phyloP scores from a whole-genome alignment of 2,797 vertebrate species.

The Cyclopterus lumpus region DNA sequence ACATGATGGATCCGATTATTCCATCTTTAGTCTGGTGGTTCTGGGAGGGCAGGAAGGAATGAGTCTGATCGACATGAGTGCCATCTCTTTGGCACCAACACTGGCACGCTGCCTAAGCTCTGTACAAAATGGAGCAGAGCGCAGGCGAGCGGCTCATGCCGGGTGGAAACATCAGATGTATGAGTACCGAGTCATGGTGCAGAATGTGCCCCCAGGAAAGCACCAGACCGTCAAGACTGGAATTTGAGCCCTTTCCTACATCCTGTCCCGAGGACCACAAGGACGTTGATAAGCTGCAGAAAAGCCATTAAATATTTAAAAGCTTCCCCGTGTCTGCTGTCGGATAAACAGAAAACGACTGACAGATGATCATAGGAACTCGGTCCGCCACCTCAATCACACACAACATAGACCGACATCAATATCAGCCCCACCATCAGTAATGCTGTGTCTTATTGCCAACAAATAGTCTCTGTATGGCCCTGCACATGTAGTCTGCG shows the following conservation, averaged over 20 bases:
- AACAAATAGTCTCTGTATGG: constrained; percentile 77
- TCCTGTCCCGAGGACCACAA: constrained; percentile 61
- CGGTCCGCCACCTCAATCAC: constrained; percentile 20
- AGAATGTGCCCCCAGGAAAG: constrained; percentile 65
- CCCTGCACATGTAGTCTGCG: constrained; percentile 72
- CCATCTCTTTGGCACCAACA: constrained; percentile 52
- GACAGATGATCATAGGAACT: constrained; percentile 43
- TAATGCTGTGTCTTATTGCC: constrained; percentile 48
- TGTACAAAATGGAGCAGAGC: constrained; percentile 66
- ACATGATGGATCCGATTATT: constrained; percentile 42
- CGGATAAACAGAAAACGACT: constrained; percentile 61
- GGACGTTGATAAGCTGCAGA: constrained; percentile 69
- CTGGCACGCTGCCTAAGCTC: constrained; percentile 58
- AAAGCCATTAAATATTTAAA: constrained; percentile 73
- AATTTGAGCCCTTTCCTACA: constrained; percentile 57
- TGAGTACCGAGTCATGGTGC: constrained; percentile 63
- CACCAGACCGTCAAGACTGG: constrained; percentile 56
- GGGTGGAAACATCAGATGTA: constrained; percentile 58
- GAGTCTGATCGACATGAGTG: constrained; percentile 53
- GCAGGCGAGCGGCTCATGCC: constrained; percentile 36
- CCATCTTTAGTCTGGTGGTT: constrained; percentile 40
- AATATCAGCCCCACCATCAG: constrained; percentile 28
- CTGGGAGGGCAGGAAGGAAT: constrained; percentile 52
- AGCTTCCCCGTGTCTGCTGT: constrained; percentile 63
- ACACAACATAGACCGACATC: constrained; percentile 41